Percentiles rank a stretch among this genome's conserved stretches.
Conservation (phyloP, 2,888 invertebrate species). For the Thera obeliscata region DNA sequence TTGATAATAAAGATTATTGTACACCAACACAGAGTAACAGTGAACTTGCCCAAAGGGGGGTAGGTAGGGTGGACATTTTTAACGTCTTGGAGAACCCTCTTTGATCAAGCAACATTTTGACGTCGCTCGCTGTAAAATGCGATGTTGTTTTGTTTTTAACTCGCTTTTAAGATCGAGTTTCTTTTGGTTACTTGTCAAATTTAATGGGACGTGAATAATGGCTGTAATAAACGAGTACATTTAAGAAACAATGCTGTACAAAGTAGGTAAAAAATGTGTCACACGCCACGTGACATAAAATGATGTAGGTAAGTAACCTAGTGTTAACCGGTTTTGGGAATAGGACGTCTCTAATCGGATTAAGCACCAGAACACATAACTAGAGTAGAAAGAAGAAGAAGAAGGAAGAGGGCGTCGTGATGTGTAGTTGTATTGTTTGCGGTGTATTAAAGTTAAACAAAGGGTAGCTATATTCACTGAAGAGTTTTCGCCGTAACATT, state of each 20-base stretch:
- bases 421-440: too few species aligned
- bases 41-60: conserved; percentile 15
- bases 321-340: too few species aligned
- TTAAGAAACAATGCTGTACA: not conserved
- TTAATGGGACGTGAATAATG: conserved; percentile 1
- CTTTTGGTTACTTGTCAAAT: conserved; percentile 9
- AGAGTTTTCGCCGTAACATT: too few species aligned
- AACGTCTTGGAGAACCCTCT: conserved; percentile 72
- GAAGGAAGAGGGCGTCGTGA: too few species aligned
- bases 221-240: not conserved
- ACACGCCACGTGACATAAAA: too few species aligned
- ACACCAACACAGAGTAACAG: not conserved
- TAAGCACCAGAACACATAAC: too few species aligned
- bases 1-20: conserved; percentile 8
- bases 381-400: too few species aligned
- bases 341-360: too few species aligned
- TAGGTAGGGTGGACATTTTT: conserved; percentile 69
- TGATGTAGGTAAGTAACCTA: too few species aligned
- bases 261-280: too few species aligned
- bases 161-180: conserved; percentile 16
- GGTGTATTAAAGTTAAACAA: too few species aligned
- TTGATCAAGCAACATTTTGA: conserved; percentile 78
- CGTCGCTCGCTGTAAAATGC: conserved; percentile 52
- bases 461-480: too few species aligned
- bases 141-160: conserved; percentile 40